Evolutionary conservation across 2,888 invertebrate genomes (phyloP).

Genomic region (Mesochorus sp.): DNA sequence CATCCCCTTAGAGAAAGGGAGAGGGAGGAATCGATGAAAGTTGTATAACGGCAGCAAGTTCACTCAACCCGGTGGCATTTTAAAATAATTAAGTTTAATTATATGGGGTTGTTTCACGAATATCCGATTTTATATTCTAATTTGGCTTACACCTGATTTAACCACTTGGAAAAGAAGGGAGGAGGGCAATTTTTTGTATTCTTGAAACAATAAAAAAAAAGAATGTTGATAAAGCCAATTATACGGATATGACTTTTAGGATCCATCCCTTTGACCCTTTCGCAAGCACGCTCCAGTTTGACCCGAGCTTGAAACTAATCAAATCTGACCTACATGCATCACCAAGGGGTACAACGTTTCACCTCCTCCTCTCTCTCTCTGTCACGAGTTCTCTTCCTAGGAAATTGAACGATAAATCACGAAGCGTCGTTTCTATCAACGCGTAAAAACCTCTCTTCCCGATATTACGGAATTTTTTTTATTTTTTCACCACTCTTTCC

Average conservation of each 20-base stretch:
- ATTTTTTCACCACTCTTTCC: neutral
- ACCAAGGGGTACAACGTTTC: constrained; percentile 39
- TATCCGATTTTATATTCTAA: neutral
- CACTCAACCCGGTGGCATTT: constrained; percentile 53
- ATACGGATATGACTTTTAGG: constrained; percentile 22
- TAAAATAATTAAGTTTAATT: constrained; percentile 60
- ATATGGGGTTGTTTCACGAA: constrained; percentile 46
- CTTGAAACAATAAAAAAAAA: constrained; percentile 32
- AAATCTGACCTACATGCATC: constrained; percentile 63
- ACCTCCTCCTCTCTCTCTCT: neutral
- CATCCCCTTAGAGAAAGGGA: neutral
- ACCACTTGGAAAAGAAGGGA: neutral
- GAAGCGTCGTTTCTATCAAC: constrained; percentile 53
- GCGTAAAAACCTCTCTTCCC: constrained; percentile 38
- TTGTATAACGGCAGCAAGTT: constrained; percentile 28
- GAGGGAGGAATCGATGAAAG: constrained; percentile 26
- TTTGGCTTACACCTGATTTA: neutral
- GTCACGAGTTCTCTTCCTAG: constrained; percentile 2
- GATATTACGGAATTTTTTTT: constrained; percentile 2
- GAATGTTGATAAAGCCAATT: constrained; percentile 59
- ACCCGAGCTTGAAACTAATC: constrained; percentile 56
- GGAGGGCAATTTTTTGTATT: constrained; percentile 10
- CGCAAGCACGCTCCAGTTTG: constrained; percentile 36
- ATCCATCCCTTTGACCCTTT: neutral
- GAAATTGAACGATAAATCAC: constrained; percentile 62